Base-by-base conservation (phyloP, 2,888 invertebrate genomes). In the Euproctis similis region DNA sequence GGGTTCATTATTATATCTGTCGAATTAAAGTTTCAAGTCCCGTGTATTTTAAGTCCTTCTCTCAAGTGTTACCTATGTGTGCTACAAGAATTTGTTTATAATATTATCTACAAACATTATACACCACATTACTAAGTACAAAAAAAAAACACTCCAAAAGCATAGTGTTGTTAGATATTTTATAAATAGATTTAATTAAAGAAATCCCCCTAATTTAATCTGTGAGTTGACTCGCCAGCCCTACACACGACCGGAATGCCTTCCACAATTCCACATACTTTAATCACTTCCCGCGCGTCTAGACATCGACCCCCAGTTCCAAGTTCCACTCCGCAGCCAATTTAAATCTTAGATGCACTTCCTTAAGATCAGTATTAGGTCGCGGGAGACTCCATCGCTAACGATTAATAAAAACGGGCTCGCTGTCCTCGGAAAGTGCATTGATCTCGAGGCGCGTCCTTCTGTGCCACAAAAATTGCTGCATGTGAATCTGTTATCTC, bases 371-470 rank as follows among this genome's bases (percentile, higher is more conserved):
- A 53, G 50, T 64, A 68, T 68, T 77, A 44, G 59, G 41, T 47
- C 53, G 53, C 42, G 39, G 53, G 53, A 45, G 42, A 39, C 41
- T n/a, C 52, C 43, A 55, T 59, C 56, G 60, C 58, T 59, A 64
- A 67, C 67, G 65, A 68, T 63, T 60, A 63, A 76, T 77, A 80
- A 81, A 77, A 81, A 71, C 72, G 62, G 65, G 71, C 75, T 63
- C 66, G 68, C 67, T 77, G 77, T 80, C 82, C 80, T 81, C 82
- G 73, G 68, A 73, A 80, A 82, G 84, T 82, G 82, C 84, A 84
- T 84, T 84, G 84, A 81, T 84, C 84, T 81, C 75, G 49, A 53
- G 58, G 59, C 58, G 72, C 78, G 78, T 84, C 82, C 82, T 82
- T 80, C 76, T 77, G 65, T 65, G 64, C 75, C 67, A 74, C 75